Base-by-base conservation (phyloP, 2,888 invertebrate species). In the Tenthredo livida region DNA sequence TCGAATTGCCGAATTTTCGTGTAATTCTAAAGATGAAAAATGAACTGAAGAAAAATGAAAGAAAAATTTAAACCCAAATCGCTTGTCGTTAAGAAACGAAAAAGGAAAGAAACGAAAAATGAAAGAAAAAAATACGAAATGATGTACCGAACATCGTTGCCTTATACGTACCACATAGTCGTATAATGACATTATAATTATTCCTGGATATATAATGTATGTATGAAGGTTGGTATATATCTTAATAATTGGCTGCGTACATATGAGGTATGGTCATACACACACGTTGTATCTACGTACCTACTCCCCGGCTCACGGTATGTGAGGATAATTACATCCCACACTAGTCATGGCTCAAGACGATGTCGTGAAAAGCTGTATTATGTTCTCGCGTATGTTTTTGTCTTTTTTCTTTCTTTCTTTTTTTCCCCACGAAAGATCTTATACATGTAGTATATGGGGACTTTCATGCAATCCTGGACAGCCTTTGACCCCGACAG, bases 161-260 rank as follows among this genome's bases (percentile, higher is more conserved):
- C 67, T 67, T 67, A 67, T 67, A 67, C 25, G 67, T 33, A n/a
- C 17, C 33, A 50, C 17, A 50, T 54, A 54, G 17, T 10, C 1
- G n/a, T 54, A 67, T 67, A 67, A 67, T 67, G 67, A 67, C 67
- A 67, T 67, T 67, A 67, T 67, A 67, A 67, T 67, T 67, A 67
- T 67, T 67, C 67, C 67, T 17, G 29, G 67, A 12, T 67, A 33
- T 6, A 33, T 67, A 33, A 33, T 17, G 67, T 67, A 67, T 67
- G 67, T 67, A 67, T 33, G 29, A 67, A 67, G 17, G 67, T 33
- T 67, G 33, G 33, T 67, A 67, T 67, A 67, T 67, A 33, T 67
- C 33, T 67, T 33, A 67, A 67, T 67, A 67, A 67, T 67, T 67
- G 67, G 29, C 67, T 15, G 29, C 29, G 6, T 67, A 33, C 33